Percentiles rank a stretch among this genome's conserved stretches.
Conservation (phyloP, 2,888 invertebrate genomes). For the Pocota personata region DNA sequence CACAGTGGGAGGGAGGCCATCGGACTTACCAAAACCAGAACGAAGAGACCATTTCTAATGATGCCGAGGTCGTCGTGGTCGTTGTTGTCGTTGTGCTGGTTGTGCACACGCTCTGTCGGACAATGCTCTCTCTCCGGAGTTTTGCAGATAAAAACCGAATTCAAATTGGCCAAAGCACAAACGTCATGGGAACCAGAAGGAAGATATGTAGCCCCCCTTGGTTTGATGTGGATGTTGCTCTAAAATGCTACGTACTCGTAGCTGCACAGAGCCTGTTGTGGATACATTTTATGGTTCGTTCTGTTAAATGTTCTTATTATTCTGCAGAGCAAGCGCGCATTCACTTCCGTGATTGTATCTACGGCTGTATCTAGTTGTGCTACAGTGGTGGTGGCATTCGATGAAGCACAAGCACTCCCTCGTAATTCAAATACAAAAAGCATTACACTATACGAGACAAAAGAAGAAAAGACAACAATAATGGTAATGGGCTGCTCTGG, state of each 20-base stretch:
- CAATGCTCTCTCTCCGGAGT: conserved; percentile 41
- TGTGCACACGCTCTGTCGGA: conserved; percentile 53
- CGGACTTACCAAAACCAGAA: conserved; percentile 38
- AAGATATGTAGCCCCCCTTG: neutral
- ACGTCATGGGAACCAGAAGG: conserved; percentile 65
- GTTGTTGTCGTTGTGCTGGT: conserved; percentile 19
- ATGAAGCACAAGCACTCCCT: conserved; percentile 65
- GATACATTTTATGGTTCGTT: conserved; percentile 64
- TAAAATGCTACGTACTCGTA: conserved; percentile 22
- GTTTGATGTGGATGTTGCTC: conserved; percentile 23
- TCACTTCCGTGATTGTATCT: conserved; percentile 73
- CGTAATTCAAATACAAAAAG: conserved; percentile 64
- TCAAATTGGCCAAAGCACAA: conserved; percentile 67
- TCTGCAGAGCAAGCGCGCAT: conserved; percentile 62
- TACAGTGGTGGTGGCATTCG: conserved; percentile 26
- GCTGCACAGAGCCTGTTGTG: conserved; percentile 21
- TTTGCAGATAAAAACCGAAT: conserved; percentile 50
- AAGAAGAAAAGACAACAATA: conserved; percentile 62
- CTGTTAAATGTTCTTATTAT: conserved; percentile 73
- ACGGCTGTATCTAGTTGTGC: conserved; percentile 33
- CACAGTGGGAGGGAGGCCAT: conserved; percentile 53
- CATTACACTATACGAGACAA: conserved; percentile 33
- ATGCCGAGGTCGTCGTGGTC: conserved; percentile 64
- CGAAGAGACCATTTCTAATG: conserved; percentile 69
- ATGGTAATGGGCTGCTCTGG: conserved; percentile 58